phyloP scores from a whole-genome alignment of 1,140 invertebrate species.

The Callitettix versicolor region DNA sequence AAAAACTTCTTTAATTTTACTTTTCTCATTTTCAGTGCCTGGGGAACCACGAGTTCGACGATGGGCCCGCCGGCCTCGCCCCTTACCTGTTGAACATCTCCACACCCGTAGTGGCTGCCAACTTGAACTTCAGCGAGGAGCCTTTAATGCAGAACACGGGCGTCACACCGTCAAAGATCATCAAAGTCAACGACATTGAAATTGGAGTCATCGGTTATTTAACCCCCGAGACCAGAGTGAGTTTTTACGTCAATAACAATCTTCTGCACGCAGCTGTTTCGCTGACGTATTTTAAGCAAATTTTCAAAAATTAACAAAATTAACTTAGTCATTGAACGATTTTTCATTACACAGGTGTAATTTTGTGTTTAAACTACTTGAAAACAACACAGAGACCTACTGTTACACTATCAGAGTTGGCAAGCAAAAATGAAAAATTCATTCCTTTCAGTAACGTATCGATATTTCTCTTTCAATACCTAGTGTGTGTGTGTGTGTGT shows the following conservation, averaged over 20 bases:
- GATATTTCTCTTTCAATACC: too few species aligned
- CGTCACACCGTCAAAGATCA: conserved; percentile 51
- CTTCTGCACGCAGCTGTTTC: too few species aligned
- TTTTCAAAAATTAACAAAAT: too few species aligned
- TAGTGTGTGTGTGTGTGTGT: too few species aligned
- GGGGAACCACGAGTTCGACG: conserved; percentile 92
- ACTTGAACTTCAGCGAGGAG: conserved; percentile 58
- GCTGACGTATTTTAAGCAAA: too few species aligned
- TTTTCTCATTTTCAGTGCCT: conserved; percentile 59
- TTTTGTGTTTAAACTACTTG: neutral
- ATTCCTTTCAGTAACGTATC: too few species aligned
- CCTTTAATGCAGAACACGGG: conserved; percentile 39
- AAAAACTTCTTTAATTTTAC: too few species aligned
- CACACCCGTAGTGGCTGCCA: conserved; percentile 61
- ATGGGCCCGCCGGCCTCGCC: conserved; percentile 57
- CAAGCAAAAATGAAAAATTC: too few species aligned
- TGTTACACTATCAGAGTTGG: too few species aligned
- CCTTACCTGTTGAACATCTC: conserved; percentile 58
- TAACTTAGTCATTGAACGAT: neutral
- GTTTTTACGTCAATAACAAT: too few species aligned
- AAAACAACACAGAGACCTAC: too few species aligned
- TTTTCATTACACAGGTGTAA: neutral
- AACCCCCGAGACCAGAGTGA: conserved; percentile 64
- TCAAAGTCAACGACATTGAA: conserved; percentile 49
- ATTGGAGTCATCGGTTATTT: conserved; percentile 84